These are phyloP conservation scores for Hydractinia echinata DNA, from an alignment of 30 jellyfish, hydroid and myxozoan genomes.

Conservation along the genomic window DNA sequence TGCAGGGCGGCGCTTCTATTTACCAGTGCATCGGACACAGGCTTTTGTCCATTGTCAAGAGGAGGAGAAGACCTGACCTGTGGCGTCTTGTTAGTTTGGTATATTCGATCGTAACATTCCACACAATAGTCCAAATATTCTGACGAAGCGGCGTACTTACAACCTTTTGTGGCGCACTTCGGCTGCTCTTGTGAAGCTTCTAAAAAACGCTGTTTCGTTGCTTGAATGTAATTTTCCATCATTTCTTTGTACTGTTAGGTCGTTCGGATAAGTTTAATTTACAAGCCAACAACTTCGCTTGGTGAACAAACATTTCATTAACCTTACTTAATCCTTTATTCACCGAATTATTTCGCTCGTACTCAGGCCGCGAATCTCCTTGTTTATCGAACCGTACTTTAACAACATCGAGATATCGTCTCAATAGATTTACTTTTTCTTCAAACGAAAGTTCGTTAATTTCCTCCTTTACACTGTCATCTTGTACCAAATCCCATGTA, in stretches of 20 bases:
- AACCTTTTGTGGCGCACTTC: neutral
- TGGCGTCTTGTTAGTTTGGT: neutral
- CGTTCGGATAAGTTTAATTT: constrained; percentile 47
- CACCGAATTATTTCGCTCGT: neutral
- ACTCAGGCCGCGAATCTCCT: neutral
- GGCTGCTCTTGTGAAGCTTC: neutral
- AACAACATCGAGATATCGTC: constrained; percentile 54
- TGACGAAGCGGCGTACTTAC: neutral
- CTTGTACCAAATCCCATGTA: constrained; percentile 46
- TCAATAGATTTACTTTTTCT: constrained; percentile 36
- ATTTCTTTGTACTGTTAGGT: constrained; percentile 69
- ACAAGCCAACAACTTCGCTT: constrained; percentile 38
- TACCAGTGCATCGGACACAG: neutral
- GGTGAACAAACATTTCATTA: neutral
- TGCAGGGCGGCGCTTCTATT: neutral
- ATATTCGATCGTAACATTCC: constrained; percentile 17
- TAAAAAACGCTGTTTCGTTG: constrained; percentile 21
- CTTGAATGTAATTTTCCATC: constrained; percentile 60
- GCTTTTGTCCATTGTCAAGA: neutral
- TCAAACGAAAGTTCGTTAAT: constrained; percentile 40
- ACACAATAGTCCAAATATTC: neutral
- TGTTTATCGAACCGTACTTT: constrained; percentile 14
- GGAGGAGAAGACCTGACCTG: neutral
- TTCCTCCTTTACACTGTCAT: constrained; percentile 47
- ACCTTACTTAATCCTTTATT: neutral